Evolutionary conservation across 2,888 invertebrate genomes (phyloP), one percentile per base, ranked within the genome.

Genomic region (Xestia c-nigrum): DNA sequence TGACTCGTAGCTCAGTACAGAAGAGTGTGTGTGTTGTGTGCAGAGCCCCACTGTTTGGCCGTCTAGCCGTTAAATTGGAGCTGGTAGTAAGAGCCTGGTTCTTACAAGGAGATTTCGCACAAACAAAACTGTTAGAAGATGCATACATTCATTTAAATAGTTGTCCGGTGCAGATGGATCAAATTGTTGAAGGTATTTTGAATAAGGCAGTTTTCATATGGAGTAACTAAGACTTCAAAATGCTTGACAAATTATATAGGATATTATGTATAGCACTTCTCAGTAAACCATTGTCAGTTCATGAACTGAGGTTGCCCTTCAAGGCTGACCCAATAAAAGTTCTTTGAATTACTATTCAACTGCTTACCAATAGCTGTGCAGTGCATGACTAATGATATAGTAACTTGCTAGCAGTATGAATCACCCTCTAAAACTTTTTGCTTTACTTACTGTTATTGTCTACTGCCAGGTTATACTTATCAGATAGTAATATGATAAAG

Each of bases 51-150:
- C 97, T 99, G 19, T 99, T 99, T 96, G 99, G 99, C 0, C 98
- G 99, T 76, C 98, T 99, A 78, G 99, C 99, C 92, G 98, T 99
- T 84, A 99, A 99, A 96, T 98, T 99, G 97, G 98, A 99, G 84
- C 97, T 99, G 14, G 99, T 99, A 80, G 99, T 99, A 0, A 98
- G 99, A 92, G 99, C 99, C 0, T 99, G 99, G 96, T 99, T 99
- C 94, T 98, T 99, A 76, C 99, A 99, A 93, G 99, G 98, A 38
- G 99, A 99, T 95, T 99, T 99, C 92, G 98, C 98, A 84, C 98
- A 98, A 95, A 98, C 98, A 5, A 98, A 98, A 21, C 97, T 99
- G 59, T 96, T 99, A 76, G 98, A 99, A 91, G 99, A 99, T 92
- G 99, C 99, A 68, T 99, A 98, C 94, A 98, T 98, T 89, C 99